Base-by-base conservation (phyloP, 2,888 invertebrate genomes). In the Sepioteuthis lessoniana region DNA sequence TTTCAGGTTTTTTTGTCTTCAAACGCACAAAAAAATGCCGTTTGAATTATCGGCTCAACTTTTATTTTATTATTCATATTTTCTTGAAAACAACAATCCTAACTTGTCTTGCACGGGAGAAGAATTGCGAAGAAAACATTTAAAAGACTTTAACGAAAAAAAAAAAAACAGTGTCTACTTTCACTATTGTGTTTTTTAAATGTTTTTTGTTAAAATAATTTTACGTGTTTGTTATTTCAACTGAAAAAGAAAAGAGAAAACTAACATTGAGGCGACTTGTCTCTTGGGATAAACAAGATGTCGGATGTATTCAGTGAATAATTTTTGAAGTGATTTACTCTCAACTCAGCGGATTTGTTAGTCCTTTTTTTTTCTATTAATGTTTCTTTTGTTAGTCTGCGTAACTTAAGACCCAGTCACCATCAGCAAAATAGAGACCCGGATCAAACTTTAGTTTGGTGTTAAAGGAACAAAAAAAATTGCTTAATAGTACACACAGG, bases 241-340 rank as follows among this genome's bases (percentile, higher is more conserved):
- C 76, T 76, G 10, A 76, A 76, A 76, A 76, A 76, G n/a, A 60
- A 60, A 5, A 60, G 60, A 76, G 31, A n/a, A 76, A n/a, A n/a
- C 31, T n/a, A 76, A n/a, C n/a, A 76, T 31, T n/a, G 31, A 76
- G n/a, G 31, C 76, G 31, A 76, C 76, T 76, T n/a, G n/a, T n/a
- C 76, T n/a, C 76, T n/a, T n/a, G 76, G n/a, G 76, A 76, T 76
- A 76, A 76, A 31, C 76, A 76, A 76, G 76, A 76, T 76, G 76
- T 76, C 76, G 8, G 76, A 76, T 76, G 76, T n/a, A 76, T 76
- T 76, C 76, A 76, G 76, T n/a, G 76, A 76, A 31, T 31, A 76
- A 76, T n/a, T 76, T 76, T 76, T 76, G 76, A 76, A 76, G 76
- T n/a, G n/a, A 76, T 76, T 76, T 76, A 76, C 76, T n/a, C n/a